Conservation (phyloP, 2,888 invertebrate genomes). For the Sesamia inferens region DNA sequence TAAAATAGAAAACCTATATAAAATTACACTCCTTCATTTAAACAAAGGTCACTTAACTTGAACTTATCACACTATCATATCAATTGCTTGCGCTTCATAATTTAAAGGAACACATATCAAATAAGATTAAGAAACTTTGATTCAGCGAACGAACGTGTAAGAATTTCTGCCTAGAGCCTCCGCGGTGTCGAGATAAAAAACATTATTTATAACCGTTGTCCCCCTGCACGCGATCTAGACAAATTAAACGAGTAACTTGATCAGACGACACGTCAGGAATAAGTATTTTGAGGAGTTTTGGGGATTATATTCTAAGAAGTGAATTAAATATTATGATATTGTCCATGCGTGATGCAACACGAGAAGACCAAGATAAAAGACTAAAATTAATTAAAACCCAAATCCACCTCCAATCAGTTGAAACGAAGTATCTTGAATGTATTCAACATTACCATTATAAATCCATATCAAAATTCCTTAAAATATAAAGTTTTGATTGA, state of each 20-base stretch:
- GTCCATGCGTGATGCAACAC: constrained; percentile 60
- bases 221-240: constrained; percentile 86
- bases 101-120: constrained; percentile 67
- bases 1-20: background rate
- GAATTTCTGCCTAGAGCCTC: constrained; percentile 85
- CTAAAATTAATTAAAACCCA: constrained; percentile 66
- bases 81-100: constrained; percentile 65
- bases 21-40: constrained; percentile 30
- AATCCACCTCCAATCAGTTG: constrained; percentile 56
- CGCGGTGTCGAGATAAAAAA: constrained; percentile 85
- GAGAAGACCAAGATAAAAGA: constrained; percentile 62
- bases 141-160: constrained; percentile 86
- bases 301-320: constrained; percentile 74
- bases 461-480: constrained; percentile 29
- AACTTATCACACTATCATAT: constrained; percentile 59
- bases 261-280: constrained; percentile 75
- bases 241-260: constrained; percentile 88
- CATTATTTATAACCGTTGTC: constrained; percentile 86
- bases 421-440: constrained; percentile 34
- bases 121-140: constrained; percentile 78
- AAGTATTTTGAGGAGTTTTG: constrained; percentile 69
- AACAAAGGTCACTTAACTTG: constrained; percentile 40
- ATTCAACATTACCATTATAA: constrained; percentile 41
- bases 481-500: constrained; percentile 57
- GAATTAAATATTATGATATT: constrained; percentile 68